Percentiles rank a stretch among this genome's conserved stretches.
phyloP scores from a whole-genome alignment of 1,140 invertebrate genomes.

The Eubasilissa regina region DNA sequence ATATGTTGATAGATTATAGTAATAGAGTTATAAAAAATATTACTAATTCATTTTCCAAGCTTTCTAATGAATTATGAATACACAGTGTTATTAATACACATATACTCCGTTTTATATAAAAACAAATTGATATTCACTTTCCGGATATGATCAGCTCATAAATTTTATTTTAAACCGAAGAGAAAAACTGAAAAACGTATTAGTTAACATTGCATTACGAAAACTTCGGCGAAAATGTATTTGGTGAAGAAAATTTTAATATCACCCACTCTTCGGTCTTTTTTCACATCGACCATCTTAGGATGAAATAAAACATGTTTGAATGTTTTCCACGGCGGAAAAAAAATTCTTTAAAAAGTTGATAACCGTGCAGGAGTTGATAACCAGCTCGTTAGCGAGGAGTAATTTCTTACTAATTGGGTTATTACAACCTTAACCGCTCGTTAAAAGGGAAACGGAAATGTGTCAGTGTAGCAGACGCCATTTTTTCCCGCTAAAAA shows the following conservation, averaged over 20 bases:
- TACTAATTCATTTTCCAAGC: no score
- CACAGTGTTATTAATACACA: no score
- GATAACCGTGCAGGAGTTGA: conserved; percentile 39
- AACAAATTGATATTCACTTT: no score
- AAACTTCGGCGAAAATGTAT: not conserved
- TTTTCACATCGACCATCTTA: not conserved
- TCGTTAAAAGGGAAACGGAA: conserved; percentile 36
- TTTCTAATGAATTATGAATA: no score
- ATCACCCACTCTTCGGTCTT: no score
- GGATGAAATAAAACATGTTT: conserved; percentile 27
- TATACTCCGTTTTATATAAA: no score
- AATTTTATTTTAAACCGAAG: no score
- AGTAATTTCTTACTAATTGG: conserved; percentile 52
- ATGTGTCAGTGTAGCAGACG: conserved; percentile 14
- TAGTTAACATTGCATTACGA: no score
- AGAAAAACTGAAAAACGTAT: no score
- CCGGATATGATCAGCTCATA: no score
- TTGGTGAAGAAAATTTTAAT: not conserved
- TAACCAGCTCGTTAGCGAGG: conserved; percentile 48
- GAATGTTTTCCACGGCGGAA: conserved; percentile 13
- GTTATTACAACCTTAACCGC: conserved; percentile 43
- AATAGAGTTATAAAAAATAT: no score
- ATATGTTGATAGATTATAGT: no score
- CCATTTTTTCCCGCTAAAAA: conserved; percentile 27
- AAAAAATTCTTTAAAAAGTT: conserved; percentile 39